Evolutionary conservation across 2,888 invertebrate species (phyloP).

Genomic region (Cetonia aurata): DNA sequence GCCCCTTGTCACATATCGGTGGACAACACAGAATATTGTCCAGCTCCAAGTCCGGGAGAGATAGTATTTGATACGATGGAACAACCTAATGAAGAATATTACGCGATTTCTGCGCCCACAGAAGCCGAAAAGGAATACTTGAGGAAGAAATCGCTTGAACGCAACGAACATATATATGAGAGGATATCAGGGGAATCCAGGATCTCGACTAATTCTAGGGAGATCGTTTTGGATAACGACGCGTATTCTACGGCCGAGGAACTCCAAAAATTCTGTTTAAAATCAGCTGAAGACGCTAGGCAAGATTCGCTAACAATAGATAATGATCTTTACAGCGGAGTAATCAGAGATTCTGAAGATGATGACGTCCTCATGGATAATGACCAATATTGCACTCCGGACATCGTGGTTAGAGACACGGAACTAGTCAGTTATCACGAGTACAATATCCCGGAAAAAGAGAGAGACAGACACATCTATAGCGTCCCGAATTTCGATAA

Average conservation of each 20-base stretch:
- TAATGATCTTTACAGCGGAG: slow-evolving; percentile 10
- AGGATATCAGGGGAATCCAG: slow-evolving; percentile 46
- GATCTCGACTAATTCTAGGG: background rate
- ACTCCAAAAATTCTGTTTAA: background rate
- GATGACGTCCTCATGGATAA: slow-evolving; percentile 36
- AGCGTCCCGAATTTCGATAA: slow-evolving; percentile 42
- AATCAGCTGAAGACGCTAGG: background rate
- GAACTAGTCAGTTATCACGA: slow-evolving; percentile 41
- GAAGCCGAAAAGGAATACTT: slow-evolving; percentile 42
- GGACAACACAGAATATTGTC: slow-evolving; percentile 37
- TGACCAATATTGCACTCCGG: slow-evolving; percentile 43
- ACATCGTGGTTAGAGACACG: slow-evolving; percentile 34
- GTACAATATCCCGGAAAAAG: slow-evolving; percentile 43
- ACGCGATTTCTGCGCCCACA: slow-evolving; percentile 28
- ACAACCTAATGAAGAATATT: slow-evolving; percentile 46
- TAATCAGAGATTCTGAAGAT: background rate
- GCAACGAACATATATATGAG: slow-evolving; percentile 46
- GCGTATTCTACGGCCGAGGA: slow-evolving; percentile 4
- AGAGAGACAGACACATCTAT: slow-evolving; percentile 41
- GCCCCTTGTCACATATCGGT: slow-evolving; percentile 14
- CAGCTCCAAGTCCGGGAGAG: too few species aligned
- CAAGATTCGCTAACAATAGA: slow-evolving; percentile 9
- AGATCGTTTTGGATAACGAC: background rate
- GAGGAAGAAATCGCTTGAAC: slow-evolving; percentile 30
- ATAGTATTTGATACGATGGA: background rate